A percentile compares a stretch with the other conserved stretches of the same genome.
phyloP scores from a whole-genome alignment of 1,140 invertebrate species.

The Potamilus streckersoni region DNA sequence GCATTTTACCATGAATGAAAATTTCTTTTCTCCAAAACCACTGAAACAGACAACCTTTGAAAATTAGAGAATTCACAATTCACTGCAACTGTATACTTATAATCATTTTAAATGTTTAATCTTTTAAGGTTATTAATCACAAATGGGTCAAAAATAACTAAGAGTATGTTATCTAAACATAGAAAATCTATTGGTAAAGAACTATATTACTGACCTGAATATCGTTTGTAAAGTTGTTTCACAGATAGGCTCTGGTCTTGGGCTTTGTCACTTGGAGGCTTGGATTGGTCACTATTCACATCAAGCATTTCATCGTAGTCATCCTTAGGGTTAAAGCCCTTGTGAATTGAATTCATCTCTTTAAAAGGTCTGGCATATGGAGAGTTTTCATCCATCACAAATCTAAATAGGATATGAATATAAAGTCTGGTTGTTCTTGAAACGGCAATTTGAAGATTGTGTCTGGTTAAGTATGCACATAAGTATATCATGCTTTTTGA shows the following conservation, averaged over 20 bases:
- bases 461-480: too few relatives aligned
- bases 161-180: too few relatives aligned
- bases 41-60: too few relatives aligned
- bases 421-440: not conserved
- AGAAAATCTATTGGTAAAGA: not conserved
- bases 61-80: too few relatives aligned
- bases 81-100: too few relatives aligned
- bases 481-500: too few relatives aligned
- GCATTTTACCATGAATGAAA: too few relatives aligned
- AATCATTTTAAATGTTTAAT: not conserved
- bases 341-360: conserved; percentile 40
- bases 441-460: too few relatives aligned
- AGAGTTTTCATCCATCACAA: conserved; percentile 57
- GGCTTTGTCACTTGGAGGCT: conserved; percentile 49
- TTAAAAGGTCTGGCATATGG: conserved; percentile 54
- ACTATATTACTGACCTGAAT: conserved; percentile 41
- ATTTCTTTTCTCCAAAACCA: too few relatives aligned
- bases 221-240: conserved; percentile 54
- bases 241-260: conserved; percentile 57
- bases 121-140: not conserved
- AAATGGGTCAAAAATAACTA: too few relatives aligned
- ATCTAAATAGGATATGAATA: conserved; percentile 31
- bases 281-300: conserved; percentile 22
- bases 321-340: conserved; percentile 23
- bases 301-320: conserved; percentile 31